These are phyloP conservation scores for Planiliza haematocheilus DNA, from an alignment of 2,113 vertebrate genomes.

Conservation along the genomic window DNA sequence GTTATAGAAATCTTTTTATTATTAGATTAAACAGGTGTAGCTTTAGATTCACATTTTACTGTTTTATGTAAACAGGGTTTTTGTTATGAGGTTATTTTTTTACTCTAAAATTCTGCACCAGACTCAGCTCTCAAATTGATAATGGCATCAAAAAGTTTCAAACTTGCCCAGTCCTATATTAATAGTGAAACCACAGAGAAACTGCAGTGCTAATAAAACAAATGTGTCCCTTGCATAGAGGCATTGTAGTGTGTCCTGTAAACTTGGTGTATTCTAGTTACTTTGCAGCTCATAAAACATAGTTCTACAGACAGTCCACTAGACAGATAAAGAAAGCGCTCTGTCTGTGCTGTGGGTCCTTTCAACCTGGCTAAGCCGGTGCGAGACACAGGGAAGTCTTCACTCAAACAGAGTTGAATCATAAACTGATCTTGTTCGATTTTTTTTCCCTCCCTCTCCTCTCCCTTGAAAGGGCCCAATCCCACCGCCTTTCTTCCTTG, in stretches of 20 bases:
- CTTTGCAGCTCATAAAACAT: conserved; percentile 39
- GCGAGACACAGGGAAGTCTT: conserved; percentile 77
- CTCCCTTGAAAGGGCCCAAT: conserved; percentile 65
- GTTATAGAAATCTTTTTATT: too few species aligned
- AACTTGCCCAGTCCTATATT: not conserved
- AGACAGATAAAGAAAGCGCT: conserved; percentile 53
- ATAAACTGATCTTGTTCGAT: conserved; percentile 85
- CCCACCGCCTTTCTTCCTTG: conserved; percentile 69
- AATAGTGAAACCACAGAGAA: not conserved
- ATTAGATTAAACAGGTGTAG: too few species aligned
- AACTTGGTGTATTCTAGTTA: conserved; percentile 28
- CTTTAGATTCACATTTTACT: too few species aligned
- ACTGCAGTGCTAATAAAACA: not conserved
- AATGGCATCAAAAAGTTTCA: not conserved
- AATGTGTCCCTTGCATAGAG: not conserved
- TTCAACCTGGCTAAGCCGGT: conserved; percentile 70
- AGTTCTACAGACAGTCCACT: conserved; percentile 25
- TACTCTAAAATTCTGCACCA: too few species aligned
- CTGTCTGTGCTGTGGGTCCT: conserved; percentile 50
- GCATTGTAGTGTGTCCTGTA: not conserved
- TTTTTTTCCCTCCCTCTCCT: conserved; percentile 47
- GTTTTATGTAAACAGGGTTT: not conserved
- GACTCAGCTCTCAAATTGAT: not conserved
- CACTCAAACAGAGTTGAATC: conserved; percentile 73
- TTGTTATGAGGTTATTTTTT: not conserved